Evolutionary conservation across 2,888 invertebrate genomes (phyloP).

Genomic region (Chrysolina americana): DNA sequence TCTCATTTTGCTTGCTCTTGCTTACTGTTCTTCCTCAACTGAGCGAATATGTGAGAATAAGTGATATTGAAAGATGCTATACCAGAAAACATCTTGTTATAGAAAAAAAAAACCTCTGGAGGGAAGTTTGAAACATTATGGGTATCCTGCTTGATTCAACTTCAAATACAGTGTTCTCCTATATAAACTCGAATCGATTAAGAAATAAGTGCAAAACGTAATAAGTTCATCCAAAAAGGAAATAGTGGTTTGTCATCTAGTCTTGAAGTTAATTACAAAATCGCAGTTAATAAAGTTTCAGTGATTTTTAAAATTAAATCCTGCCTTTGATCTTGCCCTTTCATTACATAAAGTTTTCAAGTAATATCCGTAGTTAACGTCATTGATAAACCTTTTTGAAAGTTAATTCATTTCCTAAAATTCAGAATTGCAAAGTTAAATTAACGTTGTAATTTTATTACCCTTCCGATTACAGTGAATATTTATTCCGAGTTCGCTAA

Average conservation of each 20-base stretch:
- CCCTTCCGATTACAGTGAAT: background rate
- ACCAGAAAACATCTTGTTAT: too few relatives aligned
- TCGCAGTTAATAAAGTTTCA: background rate
- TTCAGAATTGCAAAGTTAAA: background rate
- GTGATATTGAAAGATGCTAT: too few relatives aligned
- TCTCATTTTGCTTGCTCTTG: too few relatives aligned
- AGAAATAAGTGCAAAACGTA: background rate
- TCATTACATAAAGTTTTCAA: background rate
- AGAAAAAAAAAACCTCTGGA: background rate
- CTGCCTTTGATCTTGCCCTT: slow-evolving; percentile 5
- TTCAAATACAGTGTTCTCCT: background rate
- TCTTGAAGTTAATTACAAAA: slow-evolving; percentile 13
- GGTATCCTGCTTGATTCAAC: background rate
- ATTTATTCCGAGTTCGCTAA: background rate
- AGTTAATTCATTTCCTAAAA: slow-evolving; percentile 1
- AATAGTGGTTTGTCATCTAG: background rate
- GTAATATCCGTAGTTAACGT: background rate
- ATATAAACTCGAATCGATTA: slow-evolving; percentile 3
- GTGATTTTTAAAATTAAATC: background rate
- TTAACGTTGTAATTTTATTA: background rate
- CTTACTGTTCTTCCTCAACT: too few relatives aligned
- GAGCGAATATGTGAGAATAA: too few relatives aligned
- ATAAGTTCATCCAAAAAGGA: background rate
- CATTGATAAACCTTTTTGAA: background rate
- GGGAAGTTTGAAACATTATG: background rate